Percentiles rank a stretch among this genome's conserved stretches.
Evolutionary conservation across 2,797 vertebrate species (phyloP).

Genomic region (Danio albolineatus): DNA sequence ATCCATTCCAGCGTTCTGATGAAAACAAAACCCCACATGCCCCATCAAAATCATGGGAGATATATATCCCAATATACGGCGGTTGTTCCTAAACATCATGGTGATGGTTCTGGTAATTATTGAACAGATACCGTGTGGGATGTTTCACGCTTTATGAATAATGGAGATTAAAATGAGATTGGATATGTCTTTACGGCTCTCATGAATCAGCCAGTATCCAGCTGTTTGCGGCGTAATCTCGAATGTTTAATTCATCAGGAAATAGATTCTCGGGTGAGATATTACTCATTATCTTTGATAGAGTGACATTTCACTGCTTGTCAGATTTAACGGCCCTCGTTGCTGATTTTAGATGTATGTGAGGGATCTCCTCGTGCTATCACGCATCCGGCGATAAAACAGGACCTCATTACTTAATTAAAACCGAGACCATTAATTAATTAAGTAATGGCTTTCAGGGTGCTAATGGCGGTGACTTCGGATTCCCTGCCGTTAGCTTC

Average conservation of each 20-base stretch:
- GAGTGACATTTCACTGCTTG: slow-evolving; percentile 58
- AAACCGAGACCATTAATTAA: slow-evolving; percentile 56
- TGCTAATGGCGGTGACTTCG: slow-evolving; percentile 42
- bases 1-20: slow-evolving; percentile 39
- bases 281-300: slow-evolving; percentile 63
- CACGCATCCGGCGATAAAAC: slow-evolving; percentile 46
- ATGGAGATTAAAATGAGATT: slow-evolving; percentile 61
- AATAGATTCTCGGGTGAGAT: slow-evolving; percentile 55
- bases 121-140: slow-evolving; percentile 48
- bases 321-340: slow-evolving; percentile 48
- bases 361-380: slow-evolving; percentile 31
- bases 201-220: slow-evolving; percentile 61
- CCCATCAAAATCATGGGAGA: slow-evolving; percentile 50
- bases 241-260: slow-evolving; percentile 63
- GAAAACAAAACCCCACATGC: slow-evolving; percentile 46
- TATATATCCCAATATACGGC: slow-evolving; percentile 35
- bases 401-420: slow-evolving; percentile 59
- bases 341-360: slow-evolving; percentile 50
- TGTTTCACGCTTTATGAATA: slow-evolving; percentile 55
- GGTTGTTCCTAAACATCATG: slow-evolving; percentile 47
- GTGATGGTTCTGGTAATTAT: slow-evolving; percentile 52
- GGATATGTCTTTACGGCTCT: slow-evolving; percentile 56
- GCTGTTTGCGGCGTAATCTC: slow-evolving; percentile 57
- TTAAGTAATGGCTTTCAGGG: slow-evolving; percentile 52
- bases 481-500: slow-evolving; percentile 26